Evolutionary conservation across 2,888 invertebrate species (phyloP).

Genomic region (Hanleya hanleyi): DNA sequence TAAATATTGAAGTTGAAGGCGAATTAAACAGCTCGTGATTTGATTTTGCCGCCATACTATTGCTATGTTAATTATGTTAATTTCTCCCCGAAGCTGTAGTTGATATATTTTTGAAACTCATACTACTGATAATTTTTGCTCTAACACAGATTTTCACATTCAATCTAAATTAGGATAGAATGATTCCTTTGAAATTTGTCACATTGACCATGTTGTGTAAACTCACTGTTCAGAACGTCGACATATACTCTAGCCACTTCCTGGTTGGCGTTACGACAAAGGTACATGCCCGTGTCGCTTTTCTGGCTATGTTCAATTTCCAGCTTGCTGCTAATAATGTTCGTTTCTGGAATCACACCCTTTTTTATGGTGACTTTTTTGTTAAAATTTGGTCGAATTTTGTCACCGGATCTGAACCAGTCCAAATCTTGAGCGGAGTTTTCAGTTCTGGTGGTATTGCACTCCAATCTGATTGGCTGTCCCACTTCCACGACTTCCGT

Average conservation of each 20-base stretch:
- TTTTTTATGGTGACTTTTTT: constrained; percentile 53
- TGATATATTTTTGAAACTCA: too few relatives aligned
- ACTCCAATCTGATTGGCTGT: constrained; percentile 48
- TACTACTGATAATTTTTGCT: too few relatives aligned
- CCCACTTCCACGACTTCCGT: constrained; percentile 57
- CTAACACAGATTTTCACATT: too few relatives aligned
- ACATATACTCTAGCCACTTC: constrained; percentile 51
- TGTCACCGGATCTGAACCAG: constrained; percentile 59
- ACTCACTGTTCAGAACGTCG: constrained; percentile 57
- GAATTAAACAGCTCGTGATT: neutral
- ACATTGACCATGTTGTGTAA: neutral
- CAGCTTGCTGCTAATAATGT: constrained; percentile 52
- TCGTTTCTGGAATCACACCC: constrained; percentile 46
- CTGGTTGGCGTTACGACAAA: constrained; percentile 51
- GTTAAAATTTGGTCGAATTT: constrained; percentile 49
- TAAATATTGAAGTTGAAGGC: neutral
- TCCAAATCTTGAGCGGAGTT: constrained; percentile 54
- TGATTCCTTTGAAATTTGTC: too few relatives aligned
- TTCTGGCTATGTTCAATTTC: constrained; percentile 54
- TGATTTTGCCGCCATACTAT: too few relatives aligned
- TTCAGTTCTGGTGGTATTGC: constrained; percentile 56
- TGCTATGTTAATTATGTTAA: too few relatives aligned
- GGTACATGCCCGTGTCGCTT: constrained; percentile 57
- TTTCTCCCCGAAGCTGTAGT: too few relatives aligned
- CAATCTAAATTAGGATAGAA: too few relatives aligned